Evolutionary conservation across 2,888 invertebrate genomes (phyloP).

Genomic region (Exephanes ischioxanthus): DNA sequence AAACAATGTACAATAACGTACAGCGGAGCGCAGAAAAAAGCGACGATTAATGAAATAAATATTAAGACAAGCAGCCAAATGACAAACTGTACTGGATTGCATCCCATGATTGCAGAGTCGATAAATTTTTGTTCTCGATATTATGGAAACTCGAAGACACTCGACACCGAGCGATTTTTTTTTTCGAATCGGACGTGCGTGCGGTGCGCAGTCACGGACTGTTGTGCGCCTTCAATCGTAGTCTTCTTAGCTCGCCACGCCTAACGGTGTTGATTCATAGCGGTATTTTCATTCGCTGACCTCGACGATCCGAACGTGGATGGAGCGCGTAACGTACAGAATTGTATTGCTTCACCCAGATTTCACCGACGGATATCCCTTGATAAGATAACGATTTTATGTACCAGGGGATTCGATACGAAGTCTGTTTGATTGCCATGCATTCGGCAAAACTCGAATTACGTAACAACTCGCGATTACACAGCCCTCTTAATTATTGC

Average conservation of each 20-base stretch:
- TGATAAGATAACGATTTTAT: conserved; percentile 52
- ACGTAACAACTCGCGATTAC: background rate
- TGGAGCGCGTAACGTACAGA: background rate
- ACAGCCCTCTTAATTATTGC: no score
- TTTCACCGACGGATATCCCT: conserved; percentile 19
- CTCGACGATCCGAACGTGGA: conserved; percentile 46
- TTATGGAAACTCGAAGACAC: background rate
- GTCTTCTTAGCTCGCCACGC: conserved; percentile 44
- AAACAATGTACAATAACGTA: conserved; percentile 90
- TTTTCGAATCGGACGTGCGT: background rate
- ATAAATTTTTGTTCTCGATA: background rate
- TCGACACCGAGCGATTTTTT: background rate
- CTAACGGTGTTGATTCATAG: conserved; percentile 65
- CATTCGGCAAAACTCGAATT: conserved; percentile 8
- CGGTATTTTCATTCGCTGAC: conserved; percentile 63
- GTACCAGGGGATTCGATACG: background rate
- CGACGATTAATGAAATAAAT: conserved; percentile 89
- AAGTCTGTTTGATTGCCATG: background rate
- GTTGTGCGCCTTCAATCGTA: conserved; percentile 17
- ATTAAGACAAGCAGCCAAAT: conserved; percentile 91
- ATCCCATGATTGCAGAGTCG: conserved; percentile 53
- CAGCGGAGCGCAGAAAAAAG: conserved; percentile 89
- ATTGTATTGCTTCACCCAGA: conserved; percentile 1
- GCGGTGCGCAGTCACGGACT: background rate
- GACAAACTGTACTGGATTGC: conserved; percentile 89